Percentiles rank a stretch among this genome's conserved stretches.
Evolutionary conservation across 2,113 vertebrate species (phyloP).

Genomic region (Paratilapia polleni): DNA sequence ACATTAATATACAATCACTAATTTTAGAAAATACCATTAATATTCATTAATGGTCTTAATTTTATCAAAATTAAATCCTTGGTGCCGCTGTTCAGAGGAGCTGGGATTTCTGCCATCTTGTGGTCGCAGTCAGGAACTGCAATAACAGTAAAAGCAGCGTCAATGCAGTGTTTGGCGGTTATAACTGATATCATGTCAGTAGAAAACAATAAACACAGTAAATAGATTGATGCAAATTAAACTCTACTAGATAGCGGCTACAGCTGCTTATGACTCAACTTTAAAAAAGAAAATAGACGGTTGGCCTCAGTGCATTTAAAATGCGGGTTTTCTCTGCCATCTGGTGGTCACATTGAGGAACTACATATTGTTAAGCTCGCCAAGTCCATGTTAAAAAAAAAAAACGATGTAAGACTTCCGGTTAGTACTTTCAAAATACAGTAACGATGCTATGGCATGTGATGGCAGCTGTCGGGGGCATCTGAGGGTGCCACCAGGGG

Average conservation of each 20-base stretch:
- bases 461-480: too few species aligned
- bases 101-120: too few species aligned
- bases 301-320: background rate
- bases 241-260: accelerated
- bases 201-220: background rate
- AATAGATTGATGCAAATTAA: background rate
- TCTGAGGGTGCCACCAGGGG: background rate
- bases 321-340: background rate
- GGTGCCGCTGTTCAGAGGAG: background rate
- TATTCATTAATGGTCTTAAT: too few species aligned
- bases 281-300: background rate
- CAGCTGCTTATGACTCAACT: background rate
- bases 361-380: background rate
- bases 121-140: background rate
- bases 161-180: background rate
- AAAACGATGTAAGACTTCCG: background rate
- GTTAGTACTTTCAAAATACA: background rate
- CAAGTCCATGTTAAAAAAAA: background rate
- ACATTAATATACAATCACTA: too few species aligned
- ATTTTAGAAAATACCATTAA: too few species aligned
- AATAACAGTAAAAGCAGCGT: background rate
- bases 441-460: background rate
- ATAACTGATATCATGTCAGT: background rate
- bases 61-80: background rate
- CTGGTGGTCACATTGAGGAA: background rate